Evolutionary conservation across 2,113 vertebrate species (phyloP).

Genomic region (Malurus melanocephalus): DNA sequence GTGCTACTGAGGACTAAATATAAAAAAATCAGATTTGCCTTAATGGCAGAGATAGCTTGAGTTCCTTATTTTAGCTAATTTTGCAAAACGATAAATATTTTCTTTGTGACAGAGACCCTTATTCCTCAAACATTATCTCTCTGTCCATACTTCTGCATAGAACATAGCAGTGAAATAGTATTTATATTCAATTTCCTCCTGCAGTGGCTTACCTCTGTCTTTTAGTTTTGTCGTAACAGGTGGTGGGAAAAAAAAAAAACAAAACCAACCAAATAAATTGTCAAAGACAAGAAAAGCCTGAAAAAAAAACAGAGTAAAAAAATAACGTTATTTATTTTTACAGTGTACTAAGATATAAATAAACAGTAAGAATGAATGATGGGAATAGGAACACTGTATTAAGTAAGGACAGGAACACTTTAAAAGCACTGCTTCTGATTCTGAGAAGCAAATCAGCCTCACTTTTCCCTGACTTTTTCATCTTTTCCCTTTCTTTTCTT

Average conservation of each 20-base stretch:
- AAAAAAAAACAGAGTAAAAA: neutral
- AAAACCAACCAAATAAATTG: neutral
- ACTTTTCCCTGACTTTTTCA: neutral
- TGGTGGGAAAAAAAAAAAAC: neutral
- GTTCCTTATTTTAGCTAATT: neutral
- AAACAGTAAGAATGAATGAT: neutral
- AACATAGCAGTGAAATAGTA: neutral
- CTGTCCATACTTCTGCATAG: neutral
- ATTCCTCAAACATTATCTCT: neutral
- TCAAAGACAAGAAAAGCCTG: neutral
- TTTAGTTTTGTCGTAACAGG: neutral
- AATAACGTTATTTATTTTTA: neutral
- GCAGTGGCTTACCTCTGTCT: neutral
- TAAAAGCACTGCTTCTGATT: neutral
- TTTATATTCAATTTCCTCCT: neutral
- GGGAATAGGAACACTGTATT: neutral
- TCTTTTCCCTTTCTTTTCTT: neutral
- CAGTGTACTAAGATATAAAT: neutral
- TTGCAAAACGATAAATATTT: neutral
- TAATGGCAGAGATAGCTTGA: neutral
- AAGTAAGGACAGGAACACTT: neutral
- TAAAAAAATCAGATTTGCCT: neutral
- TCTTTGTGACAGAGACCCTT: neutral
- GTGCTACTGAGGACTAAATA: neutral
- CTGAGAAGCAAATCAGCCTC: neutral